Conservation (phyloP, 2,888 invertebrate genomes). For the Stratiomys singularior region DNA sequence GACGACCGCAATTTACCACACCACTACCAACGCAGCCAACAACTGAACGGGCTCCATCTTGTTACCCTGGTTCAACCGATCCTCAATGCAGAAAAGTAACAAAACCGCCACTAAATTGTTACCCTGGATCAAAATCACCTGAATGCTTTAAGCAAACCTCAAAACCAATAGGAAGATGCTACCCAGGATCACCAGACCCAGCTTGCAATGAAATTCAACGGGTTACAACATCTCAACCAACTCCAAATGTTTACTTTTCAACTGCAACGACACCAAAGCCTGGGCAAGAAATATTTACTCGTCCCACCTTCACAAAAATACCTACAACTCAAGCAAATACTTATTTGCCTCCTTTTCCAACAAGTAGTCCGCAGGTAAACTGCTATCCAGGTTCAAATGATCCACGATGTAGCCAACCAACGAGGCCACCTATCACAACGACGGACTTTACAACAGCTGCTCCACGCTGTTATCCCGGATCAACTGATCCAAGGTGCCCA, state of each 20-base stretch:
- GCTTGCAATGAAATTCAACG: background rate
- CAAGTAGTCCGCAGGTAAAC: background rate
- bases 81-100: constrained; percentile 60
- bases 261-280: constrained; percentile 54
- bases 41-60: constrained; percentile 60
- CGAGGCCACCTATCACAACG: constrained; percentile 54
- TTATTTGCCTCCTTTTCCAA: constrained; percentile 56
- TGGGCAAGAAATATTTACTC: constrained; percentile 56
- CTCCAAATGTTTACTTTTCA: constrained; percentile 45
- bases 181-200: constrained; percentile 56
- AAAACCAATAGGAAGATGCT: constrained; percentile 62
- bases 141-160: constrained; percentile 56
- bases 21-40: constrained; percentile 45
- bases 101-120: constrained; percentile 57
- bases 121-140: constrained; percentile 59
- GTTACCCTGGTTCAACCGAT: constrained; percentile 59
- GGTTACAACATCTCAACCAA: constrained; percentile 51
- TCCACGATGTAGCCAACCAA: constrained; percentile 56
- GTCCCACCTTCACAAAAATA: constrained; percentile 54
- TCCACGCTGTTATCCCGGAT: constrained; percentile 60
- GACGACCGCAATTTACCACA: constrained; percentile 2
- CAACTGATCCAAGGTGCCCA: constrained; percentile 60
- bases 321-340: too few relatives aligned
- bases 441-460: constrained; percentile 58
- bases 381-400: constrained; percentile 62